Percentiles rank a stretch among this genome's conserved stretches.
phyloP scores from a whole-genome alignment of 1,140 invertebrate genomes.

The Heliconius congener region DNA sequence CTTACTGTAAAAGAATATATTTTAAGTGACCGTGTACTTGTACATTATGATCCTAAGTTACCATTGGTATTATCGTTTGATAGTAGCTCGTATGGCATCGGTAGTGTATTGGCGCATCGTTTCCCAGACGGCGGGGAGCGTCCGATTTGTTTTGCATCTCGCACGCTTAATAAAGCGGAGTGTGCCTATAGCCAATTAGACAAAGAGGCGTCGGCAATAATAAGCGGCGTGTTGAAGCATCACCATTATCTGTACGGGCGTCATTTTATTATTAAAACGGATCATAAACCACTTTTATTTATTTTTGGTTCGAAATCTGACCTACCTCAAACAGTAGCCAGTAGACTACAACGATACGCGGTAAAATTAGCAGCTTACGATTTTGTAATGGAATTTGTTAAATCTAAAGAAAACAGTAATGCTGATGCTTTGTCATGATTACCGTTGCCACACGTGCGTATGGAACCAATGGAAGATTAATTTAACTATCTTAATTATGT shows the following conservation, averaged over 20 bases:
- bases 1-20: conserved; percentile 34
- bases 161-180: conserved; percentile 72
- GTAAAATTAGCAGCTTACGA: conserved; percentile 41
- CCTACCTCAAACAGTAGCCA: conserved; percentile 43
- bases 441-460: conserved; percentile 29
- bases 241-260: conserved; percentile 81
- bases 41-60: conserved; percentile 61
- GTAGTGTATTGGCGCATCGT: conserved; percentile 55
- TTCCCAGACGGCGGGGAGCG: conserved; percentile 59
- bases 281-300: conserved; percentile 70
- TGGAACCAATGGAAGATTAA: conserved; percentile 5
- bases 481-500: conserved; percentile 34
- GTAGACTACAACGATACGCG: conserved; percentile 45
- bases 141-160: conserved; percentile 76
- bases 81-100: conserved; percentile 65
- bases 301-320: conserved; percentile 45
- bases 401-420: conserved; percentile 34
- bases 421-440: conserved; percentile 42
- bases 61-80: conserved; percentile 49
- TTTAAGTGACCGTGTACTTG: conserved; percentile 39
- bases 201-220: conserved; percentile 78
- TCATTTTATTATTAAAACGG: conserved; percentile 73
- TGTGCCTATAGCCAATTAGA: conserved; percentile 79
- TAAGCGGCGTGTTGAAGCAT: conserved; percentile 76
- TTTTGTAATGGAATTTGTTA: conserved; percentile 44